Conservation (phyloP, 2,113 vertebrate genomes). For the Muntiacus muntjak region DNA sequence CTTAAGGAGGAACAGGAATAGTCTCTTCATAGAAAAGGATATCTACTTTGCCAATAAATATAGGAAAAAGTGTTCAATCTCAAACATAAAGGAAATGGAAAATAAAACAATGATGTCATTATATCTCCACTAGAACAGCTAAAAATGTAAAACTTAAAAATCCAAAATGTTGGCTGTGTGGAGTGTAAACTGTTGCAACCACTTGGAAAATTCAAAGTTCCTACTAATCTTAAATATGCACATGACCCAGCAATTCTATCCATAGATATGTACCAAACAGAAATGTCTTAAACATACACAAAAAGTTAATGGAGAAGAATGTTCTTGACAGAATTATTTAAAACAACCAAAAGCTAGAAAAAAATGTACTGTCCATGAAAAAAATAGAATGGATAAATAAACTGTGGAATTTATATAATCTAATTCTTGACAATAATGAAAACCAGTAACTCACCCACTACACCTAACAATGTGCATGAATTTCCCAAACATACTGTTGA, state of each 20-base stretch:
- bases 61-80: neutral
- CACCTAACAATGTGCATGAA: neutral
- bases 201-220: neutral
- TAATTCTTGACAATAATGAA: neutral
- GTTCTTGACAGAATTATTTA: neutral
- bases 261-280: neutral
- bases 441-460: neutral
- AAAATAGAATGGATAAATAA: neutral
- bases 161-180: neutral
- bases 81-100: neutral
- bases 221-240: neutral
- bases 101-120: neutral
- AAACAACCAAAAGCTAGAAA: neutral
- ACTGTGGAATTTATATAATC: neutral
- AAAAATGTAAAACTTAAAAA: neutral
- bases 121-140: neutral
- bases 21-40: neutral
- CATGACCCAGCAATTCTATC: neutral
- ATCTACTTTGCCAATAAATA: neutral
- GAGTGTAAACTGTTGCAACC: neutral
- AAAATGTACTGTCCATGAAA: neutral
- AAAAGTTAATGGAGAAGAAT: neutral
- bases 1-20: neutral
- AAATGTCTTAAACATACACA: neutral
- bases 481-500: neutral